Evolutionary conservation across 2,113 vertebrate species (phyloP).

Genomic region (Urocolius indicus): DNA sequence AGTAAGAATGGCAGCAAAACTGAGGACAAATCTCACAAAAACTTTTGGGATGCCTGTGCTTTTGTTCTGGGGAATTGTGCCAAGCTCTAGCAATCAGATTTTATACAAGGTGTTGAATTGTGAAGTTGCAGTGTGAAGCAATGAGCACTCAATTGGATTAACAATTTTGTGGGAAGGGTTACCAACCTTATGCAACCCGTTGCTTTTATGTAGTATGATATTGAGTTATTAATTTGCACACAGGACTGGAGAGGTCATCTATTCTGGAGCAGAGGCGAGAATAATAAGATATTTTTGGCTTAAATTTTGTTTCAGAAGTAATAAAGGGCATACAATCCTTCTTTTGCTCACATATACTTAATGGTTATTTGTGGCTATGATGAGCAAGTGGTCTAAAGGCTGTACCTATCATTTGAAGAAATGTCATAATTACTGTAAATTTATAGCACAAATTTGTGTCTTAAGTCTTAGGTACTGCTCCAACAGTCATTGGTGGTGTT

Average conservation of each 20-base stretch:
- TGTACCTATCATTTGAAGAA: background rate
- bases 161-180: background rate
- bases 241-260: background rate
- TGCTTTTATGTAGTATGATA: background rate
- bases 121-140: background rate
- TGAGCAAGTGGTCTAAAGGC: background rate
- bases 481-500: background rate
- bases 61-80: background rate
- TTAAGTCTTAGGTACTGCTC: background rate
- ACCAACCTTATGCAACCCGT: background rate
- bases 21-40: background rate
- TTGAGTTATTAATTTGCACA: background rate
- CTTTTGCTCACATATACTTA: background rate
- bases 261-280: background rate
- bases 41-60: background rate
- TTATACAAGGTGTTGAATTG: background rate
- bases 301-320: constrained; percentile 1
- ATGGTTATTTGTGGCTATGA: background rate
- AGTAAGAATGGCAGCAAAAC: background rate
- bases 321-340: background rate
- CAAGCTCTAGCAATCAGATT: background rate
- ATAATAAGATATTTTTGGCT: background rate
- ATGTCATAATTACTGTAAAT: background rate
- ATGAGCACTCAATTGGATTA: background rate
- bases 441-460: background rate